Evolutionary conservation across 2,113 vertebrate species (phyloP).

Genomic region (Colaptes auratus): DNA sequence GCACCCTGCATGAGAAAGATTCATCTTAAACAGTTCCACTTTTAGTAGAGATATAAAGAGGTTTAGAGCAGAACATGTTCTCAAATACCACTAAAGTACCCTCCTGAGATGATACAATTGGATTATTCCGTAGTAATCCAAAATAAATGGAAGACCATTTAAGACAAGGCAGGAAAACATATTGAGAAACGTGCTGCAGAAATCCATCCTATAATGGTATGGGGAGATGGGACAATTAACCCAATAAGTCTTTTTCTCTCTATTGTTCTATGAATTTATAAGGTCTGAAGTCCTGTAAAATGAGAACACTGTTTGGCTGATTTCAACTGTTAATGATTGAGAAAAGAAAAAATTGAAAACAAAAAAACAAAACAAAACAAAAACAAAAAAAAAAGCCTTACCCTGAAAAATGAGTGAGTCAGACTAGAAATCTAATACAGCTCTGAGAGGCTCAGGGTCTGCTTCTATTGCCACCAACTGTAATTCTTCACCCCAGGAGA

Average conservation of each 20-base stretch:
- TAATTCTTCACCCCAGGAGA: neutral
- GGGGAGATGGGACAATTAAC: neutral
- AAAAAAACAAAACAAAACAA: too few relatives aligned
- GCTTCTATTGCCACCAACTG: neutral
- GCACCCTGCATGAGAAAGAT: neutral
- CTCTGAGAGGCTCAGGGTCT: neutral
- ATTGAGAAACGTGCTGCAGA: neutral
- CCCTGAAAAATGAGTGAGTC: conserved; percentile 10
- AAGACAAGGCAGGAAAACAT: neutral
- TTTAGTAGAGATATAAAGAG: neutral
- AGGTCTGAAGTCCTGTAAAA: neutral
- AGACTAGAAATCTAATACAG: neutral
- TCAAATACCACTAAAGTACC: neutral
- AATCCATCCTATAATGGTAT: neutral
- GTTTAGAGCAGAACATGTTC: neutral
- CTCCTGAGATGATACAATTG: neutral
- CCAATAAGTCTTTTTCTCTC: neutral
- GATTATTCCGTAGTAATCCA: neutral
- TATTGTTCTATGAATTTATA: conserved; percentile 15
- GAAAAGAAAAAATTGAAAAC: neutral
- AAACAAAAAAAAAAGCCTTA: neutral
- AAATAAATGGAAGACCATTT: neutral
- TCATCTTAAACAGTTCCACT: neutral
- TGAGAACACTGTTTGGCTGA: neutral
- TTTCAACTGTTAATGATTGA: neutral